A percentile compares a stretch with the other conserved stretches of the same genome.
Conservation (phyloP, 23 tunicate genomes). For the Styela clava region DNA sequence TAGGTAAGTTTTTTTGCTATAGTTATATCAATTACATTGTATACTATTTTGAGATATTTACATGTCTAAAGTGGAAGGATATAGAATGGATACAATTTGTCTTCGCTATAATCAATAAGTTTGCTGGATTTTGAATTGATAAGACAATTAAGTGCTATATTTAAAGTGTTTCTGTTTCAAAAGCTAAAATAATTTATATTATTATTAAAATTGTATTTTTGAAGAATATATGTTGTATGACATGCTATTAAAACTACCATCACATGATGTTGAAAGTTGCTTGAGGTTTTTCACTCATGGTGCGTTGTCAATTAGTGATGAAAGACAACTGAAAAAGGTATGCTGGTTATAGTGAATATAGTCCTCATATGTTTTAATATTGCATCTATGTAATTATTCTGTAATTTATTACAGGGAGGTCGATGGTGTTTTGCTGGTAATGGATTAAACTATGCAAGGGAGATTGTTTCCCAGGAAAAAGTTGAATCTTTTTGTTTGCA, state of each 20-base stretch:
- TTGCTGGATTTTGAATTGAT: too few relatives aligned
- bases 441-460: conserved; percentile 54
- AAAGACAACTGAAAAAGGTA: conserved; percentile 50
- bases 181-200: too few relatives aligned
- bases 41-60: too few relatives aligned
- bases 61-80: too few relatives aligned
- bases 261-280: conserved; percentile 56
- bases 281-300: conserved; percentile 65
- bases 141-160: too few relatives aligned
- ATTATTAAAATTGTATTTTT: too few relatives aligned
- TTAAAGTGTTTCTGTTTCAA: too few relatives aligned
- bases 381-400: neutral
- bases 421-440: conserved; percentile 74
- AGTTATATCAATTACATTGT: too few relatives aligned
- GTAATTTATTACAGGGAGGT: conserved; percentile 43
- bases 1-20: conserved; percentile 6
- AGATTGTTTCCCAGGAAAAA: conserved; percentile 52
- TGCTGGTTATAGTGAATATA: neutral
- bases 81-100: too few relatives aligned
- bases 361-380: neutral
- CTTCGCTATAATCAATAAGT: too few relatives aligned
- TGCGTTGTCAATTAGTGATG: conserved; percentile 55
- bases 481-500: conserved; percentile 65
- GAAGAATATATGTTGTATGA: conserved; percentile 55
- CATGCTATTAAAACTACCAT: conserved; percentile 54